Conservation (phyloP, 2,797 vertebrate species). For the Salarias fasciatus region DNA sequence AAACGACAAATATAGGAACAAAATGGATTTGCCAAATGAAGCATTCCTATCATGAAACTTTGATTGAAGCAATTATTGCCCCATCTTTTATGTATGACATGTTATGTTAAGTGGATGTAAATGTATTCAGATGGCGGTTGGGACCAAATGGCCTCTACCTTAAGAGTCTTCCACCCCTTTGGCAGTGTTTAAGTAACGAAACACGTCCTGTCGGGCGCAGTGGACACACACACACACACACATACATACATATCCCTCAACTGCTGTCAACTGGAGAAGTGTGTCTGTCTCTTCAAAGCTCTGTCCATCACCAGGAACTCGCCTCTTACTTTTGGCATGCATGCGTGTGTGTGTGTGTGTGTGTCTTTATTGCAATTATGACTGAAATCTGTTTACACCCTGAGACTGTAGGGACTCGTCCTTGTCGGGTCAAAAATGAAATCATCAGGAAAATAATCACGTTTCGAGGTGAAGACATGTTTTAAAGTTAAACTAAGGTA, state of each 20-base stretch:
- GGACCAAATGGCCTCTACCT: constrained; percentile 50
- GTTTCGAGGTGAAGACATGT: too few species aligned
- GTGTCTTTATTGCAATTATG: not conserved
- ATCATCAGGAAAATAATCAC: too few species aligned
- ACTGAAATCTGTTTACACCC: too few species aligned
- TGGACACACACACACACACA: constrained; percentile 32
- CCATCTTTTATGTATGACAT: constrained; percentile 63
- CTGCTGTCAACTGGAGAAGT: not conserved
- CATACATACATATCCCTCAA: constrained; percentile 29
- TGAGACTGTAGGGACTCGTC: too few species aligned
- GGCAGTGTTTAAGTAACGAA: constrained; percentile 36
- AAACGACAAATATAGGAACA: constrained; percentile 18
- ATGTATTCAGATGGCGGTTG: constrained; percentile 55
- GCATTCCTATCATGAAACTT: constrained; percentile 46
- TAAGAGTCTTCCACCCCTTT: constrained; percentile 28
- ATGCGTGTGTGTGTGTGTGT: constrained; percentile 2
- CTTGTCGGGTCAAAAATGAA: too few species aligned
- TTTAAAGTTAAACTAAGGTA: too few species aligned
- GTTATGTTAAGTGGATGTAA: constrained; percentile 65
- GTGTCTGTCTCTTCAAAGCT: constrained; percentile 17
- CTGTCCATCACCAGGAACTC: constrained; percentile 34
- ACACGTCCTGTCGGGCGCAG: constrained; percentile 16
- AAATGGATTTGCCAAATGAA: constrained; percentile 34
- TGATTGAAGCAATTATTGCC: constrained; percentile 51
- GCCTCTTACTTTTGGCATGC: constrained; percentile 11